Conservation (phyloP, 2,888 invertebrate genomes). For the Mimachlamys varia region DNA sequence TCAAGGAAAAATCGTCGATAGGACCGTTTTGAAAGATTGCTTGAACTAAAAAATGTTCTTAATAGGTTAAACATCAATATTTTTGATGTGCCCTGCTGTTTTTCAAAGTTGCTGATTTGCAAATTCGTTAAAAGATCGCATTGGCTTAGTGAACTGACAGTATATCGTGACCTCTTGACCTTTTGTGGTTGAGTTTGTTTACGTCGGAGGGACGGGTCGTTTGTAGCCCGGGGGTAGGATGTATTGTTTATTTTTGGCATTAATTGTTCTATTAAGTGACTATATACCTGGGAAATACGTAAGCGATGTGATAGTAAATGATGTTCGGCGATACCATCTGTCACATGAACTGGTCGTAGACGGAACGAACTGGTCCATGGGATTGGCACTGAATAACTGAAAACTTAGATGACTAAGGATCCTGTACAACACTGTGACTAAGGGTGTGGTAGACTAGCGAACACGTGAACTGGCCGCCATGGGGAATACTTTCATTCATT, state of each 20-base stretch:
- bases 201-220: constrained; percentile 39
- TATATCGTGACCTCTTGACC: constrained; percentile 36
- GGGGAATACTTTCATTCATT: constrained; percentile 23
- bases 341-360: not conserved
- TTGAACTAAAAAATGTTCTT: not conserved
- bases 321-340: constrained; percentile 10
- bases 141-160: not conserved
- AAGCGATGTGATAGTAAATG: not conserved
- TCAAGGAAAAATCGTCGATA: not conserved
- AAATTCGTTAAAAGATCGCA: not conserved
- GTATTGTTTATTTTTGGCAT: constrained; percentile 11
- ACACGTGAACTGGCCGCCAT: constrained; percentile 17
- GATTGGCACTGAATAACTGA: not conserved
- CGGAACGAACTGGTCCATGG: not conserved
- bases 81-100: not conserved
- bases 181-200: constrained; percentile 39
- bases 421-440: constrained; percentile 11
- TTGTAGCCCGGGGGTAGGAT: not conserved
- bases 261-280: constrained; percentile 15
- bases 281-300: not conserved
- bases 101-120: constrained; percentile 12
- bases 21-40: not conserved
- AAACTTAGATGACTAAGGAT: constrained; percentile 1
- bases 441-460: not conserved
- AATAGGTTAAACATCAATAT: not conserved